These are phyloP conservation scores for Watsonalla binaria DNA, from an alignment of 2,888 invertebrate genomes.

Conservation along the genomic window DNA sequence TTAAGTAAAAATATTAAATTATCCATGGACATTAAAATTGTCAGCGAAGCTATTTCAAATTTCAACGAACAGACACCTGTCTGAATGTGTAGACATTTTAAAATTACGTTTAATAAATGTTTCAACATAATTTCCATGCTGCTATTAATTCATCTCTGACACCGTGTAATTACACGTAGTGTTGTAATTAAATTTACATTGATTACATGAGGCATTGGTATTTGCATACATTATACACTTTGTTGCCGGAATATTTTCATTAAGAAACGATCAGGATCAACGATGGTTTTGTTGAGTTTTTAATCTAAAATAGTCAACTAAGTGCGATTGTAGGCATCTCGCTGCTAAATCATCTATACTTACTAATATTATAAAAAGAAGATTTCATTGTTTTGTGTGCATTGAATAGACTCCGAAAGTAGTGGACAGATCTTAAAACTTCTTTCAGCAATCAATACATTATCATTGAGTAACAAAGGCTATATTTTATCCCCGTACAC, in stretches of 20 bases:
- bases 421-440: no score
- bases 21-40: neutral
- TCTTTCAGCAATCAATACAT: no score
- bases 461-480: no score
- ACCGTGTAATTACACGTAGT: slow-evolving; percentile 38
- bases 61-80: neutral
- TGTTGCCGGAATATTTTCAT: slow-evolving; percentile 15
- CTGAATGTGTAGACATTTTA: neutral
- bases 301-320: no score
- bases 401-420: no score
- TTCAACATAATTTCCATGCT: slow-evolving; percentile 24
- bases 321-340: no score
- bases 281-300: neutral
- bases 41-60: neutral
- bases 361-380: no score
- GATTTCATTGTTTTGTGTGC: no score
- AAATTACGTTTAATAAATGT: slow-evolving; percentile 9
- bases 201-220: slow-evolving; percentile 40
- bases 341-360: no score
- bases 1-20: no score
- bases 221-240: slow-evolving; percentile 34
- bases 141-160: slow-evolving; percentile 47
- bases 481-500: no score
- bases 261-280: neutral
- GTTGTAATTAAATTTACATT: slow-evolving; percentile 50